A percentile compares a stretch with the other conserved stretches of the same genome.
phyloP scores from a whole-genome alignment of 2,113 vertebrate species.

The Suncus etruscus region DNA sequence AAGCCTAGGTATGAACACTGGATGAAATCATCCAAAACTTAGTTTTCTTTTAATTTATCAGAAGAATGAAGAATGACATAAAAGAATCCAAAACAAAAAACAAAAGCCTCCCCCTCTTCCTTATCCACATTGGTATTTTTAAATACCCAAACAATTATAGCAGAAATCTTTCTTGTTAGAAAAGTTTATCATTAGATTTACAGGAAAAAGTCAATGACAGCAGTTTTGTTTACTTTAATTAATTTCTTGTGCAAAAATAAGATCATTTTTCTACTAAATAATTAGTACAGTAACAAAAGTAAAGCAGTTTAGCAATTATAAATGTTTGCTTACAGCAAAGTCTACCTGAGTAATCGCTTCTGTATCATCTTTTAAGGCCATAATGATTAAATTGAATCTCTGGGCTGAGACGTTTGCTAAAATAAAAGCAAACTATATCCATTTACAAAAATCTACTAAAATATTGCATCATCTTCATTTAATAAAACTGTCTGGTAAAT shows the following conservation, averaged over 20 bases:
- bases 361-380: constrained; percentile 51
- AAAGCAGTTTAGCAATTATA: constrained; percentile 60
- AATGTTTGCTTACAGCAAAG: constrained; percentile 57
- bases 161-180: constrained; percentile 58
- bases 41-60: constrained; percentile 43
- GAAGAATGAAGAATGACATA: constrained; percentile 56
- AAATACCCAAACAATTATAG: constrained; percentile 37
- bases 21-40: constrained; percentile 31
- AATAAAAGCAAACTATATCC: constrained; percentile 64
- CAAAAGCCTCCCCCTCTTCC: not conserved
- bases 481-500: constrained; percentile 55
- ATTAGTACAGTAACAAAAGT: constrained; percentile 62
- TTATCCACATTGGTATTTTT: constrained; percentile 52
- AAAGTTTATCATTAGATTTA: constrained; percentile 67
- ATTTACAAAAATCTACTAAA: constrained; percentile 41
- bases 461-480: not conserved
- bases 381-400: constrained; percentile 59
- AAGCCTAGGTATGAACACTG: not conserved
- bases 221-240: constrained; percentile 70
- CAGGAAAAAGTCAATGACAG: constrained; percentile 63
- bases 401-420: constrained; percentile 20
- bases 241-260: constrained; percentile 66
- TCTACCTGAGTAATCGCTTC: constrained; percentile 51
- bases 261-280: constrained; percentile 64
- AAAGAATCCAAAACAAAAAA: constrained; percentile 44